phyloP scores from a whole-genome alignment of 2,113 vertebrate species.

The Urocynchramus pylzowi region DNA sequence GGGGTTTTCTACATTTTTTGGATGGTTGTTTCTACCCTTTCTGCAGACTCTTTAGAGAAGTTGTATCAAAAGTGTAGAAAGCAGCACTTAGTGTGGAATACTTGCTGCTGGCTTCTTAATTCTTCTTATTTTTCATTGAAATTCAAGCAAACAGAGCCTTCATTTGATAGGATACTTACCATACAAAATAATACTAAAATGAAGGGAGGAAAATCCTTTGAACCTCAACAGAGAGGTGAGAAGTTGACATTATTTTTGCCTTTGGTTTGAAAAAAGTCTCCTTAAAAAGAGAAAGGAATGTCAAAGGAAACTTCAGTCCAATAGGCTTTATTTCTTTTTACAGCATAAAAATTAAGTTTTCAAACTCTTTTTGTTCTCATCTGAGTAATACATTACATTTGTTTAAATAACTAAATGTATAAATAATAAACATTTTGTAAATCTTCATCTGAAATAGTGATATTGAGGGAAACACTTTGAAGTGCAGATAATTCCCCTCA shows the following conservation, averaged over 20 bases:
- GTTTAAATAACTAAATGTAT: conserved; percentile 43
- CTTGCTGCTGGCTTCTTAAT: background rate
- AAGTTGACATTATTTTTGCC: background rate
- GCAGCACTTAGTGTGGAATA: background rate
- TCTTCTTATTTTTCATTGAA: background rate
- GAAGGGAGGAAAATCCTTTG: background rate
- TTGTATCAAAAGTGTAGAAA: background rate
- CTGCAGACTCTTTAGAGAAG: background rate
- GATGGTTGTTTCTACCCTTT: background rate
- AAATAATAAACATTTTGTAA: conserved; percentile 60
- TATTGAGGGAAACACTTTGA: conserved; percentile 6
- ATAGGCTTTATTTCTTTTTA: background rate
- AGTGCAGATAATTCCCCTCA: background rate
- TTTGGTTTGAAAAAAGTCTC: background rate
- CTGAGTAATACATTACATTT: background rate
- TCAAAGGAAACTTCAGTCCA: conserved; percentile 2
- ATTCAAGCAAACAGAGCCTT: background rate
- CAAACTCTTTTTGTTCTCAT: conserved; percentile 24
- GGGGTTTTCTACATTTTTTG: background rate
- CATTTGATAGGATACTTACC: background rate
- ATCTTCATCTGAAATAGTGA: background rate
- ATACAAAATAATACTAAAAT: background rate
- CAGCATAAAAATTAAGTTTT: conserved; percentile 9
- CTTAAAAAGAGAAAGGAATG: background rate
- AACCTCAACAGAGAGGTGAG: background rate